These are phyloP conservation scores for Chionoecetes opilio DNA, from an alignment of 1,140 invertebrate species.

Conservation along the genomic window DNA sequence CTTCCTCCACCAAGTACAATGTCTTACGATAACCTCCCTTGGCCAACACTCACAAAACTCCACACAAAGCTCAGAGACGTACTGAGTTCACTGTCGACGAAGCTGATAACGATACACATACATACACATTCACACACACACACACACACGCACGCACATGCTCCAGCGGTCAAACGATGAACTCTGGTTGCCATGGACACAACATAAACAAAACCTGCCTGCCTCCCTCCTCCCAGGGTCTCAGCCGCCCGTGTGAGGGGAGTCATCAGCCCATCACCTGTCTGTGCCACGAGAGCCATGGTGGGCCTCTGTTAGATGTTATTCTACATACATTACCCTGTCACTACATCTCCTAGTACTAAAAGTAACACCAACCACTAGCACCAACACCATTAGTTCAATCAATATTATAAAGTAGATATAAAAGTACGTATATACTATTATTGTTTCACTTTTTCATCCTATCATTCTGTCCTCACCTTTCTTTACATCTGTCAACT, in stretches of 20 bases:
- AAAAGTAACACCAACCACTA: too few species aligned
- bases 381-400: too few species aligned
- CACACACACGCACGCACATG: background rate
- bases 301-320: too few species aligned
- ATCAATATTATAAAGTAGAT: too few species aligned
- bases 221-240: background rate
- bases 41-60: background rate
- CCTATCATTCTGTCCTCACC: too few species aligned
- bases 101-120: background rate
- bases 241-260: background rate
- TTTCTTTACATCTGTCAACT: too few species aligned
- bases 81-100: too few species aligned
- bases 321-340: too few species aligned
- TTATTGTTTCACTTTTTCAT: too few species aligned
- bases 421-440: too few species aligned
- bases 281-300: background rate
- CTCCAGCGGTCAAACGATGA: slow-evolving; percentile 3
- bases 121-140: slow-evolving; percentile 7
- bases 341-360: too few species aligned
- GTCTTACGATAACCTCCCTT: background rate
- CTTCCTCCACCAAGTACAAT: background rate
- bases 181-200: slow-evolving; percentile 1
- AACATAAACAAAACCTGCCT: background rate
- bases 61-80: too few species aligned
- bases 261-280: background rate